Conservation (phyloP, 2,113 vertebrate genomes). For the human (Homo sapiens) region DNA sequence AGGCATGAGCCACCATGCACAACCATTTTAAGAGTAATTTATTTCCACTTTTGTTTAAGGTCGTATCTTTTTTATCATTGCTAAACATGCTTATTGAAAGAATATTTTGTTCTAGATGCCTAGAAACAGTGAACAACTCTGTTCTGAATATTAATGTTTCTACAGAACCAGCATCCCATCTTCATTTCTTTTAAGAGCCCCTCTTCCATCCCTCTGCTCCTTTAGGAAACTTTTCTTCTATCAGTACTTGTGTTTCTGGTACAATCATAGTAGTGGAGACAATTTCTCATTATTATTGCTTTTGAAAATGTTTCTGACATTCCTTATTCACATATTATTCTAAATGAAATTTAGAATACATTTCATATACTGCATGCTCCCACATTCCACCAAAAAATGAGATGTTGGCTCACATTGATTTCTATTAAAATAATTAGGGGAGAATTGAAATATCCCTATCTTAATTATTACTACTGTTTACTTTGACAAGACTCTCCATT, state of each 20-base stretch:
- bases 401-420: neutral
- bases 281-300: neutral
- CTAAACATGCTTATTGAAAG: neutral
- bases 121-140: neutral
- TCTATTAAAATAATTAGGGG: neutral
- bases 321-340: neutral
- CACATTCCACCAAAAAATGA: accelerated
- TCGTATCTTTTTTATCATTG: neutral
- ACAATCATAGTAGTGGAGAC: accelerated
- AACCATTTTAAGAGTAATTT: neutral
- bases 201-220: accelerated
- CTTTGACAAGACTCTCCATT: neutral
- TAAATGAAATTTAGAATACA: neutral
- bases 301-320: neutral
- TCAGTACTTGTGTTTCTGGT: neutral
- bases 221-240: neutral
- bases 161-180: neutral
- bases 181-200: neutral
- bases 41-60: neutral
- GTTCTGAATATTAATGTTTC: neutral
- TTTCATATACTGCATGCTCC: neutral
- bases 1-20: too few relatives aligned
- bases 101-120: neutral
- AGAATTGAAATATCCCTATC: neutral
- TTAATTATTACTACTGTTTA: neutral